Evolutionary conservation across 2,113 vertebrate genomes (phyloP), one percentile per base, ranked within the genome.

Genomic region (Bubo scandiacus): DNA sequence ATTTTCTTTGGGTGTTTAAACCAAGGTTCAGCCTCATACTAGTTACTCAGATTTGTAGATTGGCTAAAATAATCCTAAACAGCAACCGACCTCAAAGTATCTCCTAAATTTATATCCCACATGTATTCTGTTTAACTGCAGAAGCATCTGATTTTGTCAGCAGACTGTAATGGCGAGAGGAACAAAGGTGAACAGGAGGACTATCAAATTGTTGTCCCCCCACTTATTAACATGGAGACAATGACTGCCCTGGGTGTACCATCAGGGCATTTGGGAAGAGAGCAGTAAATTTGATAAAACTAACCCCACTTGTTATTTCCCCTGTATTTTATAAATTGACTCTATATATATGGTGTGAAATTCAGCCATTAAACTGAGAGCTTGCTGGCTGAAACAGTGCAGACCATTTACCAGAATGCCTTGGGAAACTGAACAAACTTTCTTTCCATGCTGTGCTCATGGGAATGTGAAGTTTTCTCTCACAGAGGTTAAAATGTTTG

Each of bases 351-450:
- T 23, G 43, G 57, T 34, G 40, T 67, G 85, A 59, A 38, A 70
- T 62, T 54, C 57, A 79, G 52, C 20, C 45, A 13, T 22, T 57
- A 40, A n/a, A 38, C 47, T 6, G 40, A 55, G 83, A 61, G 61
- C 29, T 66, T 29, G 29, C 58, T 40, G 38, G 36, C n/a, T 63
- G 72, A 34, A 77, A 57, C 36, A 83, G 62, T 15, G 51, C 70
- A 27, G 45, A 74, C 22, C 45, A 74, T 57, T 91, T 89, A 94
- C 80, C 90, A 95, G 54, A 70, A 89, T 90, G 88, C 86, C 88
- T 92, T 21, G 68, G 80, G 88, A 96, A 95, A 63, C 65, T 52
- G 51, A 75, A 81, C 43, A 82, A 94, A 90, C 61, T 94, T 86
- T 90, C 86, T 26, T 88, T 38, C 38, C 19, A 0, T 10, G 20